Conservation (phyloP, 1,140 invertebrate species). For the Paracyclopina nana region DNA sequence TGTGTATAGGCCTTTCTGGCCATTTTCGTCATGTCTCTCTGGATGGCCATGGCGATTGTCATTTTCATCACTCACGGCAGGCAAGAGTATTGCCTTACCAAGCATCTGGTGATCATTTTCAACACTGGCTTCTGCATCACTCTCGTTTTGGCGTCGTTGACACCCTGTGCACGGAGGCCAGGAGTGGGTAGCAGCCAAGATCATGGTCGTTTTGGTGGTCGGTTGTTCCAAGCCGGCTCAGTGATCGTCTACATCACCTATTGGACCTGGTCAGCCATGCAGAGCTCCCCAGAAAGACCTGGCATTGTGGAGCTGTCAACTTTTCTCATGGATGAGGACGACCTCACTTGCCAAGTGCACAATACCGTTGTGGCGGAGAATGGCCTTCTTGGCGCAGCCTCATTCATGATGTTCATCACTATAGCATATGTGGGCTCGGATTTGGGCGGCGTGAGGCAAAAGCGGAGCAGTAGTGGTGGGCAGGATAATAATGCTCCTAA, state of each 20-base stretch:
- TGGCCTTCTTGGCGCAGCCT: neutral
- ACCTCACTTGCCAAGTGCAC: neutral
- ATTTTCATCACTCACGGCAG: neutral
- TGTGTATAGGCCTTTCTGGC: too few relatives aligned
- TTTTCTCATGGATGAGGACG: neutral
- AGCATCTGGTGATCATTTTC: neutral
- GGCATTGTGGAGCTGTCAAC: neutral
- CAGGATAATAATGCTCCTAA: too few relatives aligned
- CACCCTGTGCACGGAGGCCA: neutral
- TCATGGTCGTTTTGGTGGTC: too few relatives aligned
- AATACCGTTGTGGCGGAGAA: neutral
- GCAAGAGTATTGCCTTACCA: neutral
- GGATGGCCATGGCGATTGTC: neutral
- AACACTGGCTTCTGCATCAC: neutral
- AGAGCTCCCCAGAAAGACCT: neutral
- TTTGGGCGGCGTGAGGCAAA: neutral
- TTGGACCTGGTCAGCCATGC: slow-evolving; percentile 1
- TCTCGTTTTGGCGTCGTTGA: neutral
- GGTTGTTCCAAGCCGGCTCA: neutral
- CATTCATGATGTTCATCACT: neutral
- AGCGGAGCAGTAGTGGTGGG: neutral
- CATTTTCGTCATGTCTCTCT: neutral
- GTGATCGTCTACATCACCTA: neutral
- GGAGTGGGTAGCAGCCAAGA: neutral
- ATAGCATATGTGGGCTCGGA: neutral